Conservation (phyloP, 2,888 invertebrate genomes). For the Drosophila bunnanda region DNA sequence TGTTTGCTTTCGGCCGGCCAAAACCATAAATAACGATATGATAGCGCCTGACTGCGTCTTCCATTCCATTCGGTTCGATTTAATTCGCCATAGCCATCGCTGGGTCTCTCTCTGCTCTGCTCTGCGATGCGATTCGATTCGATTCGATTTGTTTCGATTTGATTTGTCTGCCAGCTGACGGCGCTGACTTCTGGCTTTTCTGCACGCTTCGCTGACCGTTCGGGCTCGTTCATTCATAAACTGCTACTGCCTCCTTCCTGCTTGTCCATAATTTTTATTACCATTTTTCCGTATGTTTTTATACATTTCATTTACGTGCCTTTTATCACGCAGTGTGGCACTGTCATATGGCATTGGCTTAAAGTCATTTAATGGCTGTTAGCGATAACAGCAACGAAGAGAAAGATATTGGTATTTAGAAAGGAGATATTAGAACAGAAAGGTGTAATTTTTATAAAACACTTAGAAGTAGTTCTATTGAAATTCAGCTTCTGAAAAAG, state of each 20-base stretch:
- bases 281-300: slow-evolving; percentile 14
- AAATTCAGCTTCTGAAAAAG: too few species aligned
- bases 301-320: slow-evolving; percentile 43
- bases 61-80: slow-evolving; percentile 34
- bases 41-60: slow-evolving; percentile 63
- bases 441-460: too few species aligned
- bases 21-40: slow-evolving; percentile 73
- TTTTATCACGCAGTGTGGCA: slow-evolving; percentile 51
- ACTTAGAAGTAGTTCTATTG: too few species aligned
- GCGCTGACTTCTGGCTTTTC: slow-evolving; percentile 37
- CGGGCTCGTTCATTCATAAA: slow-evolving; percentile 69
- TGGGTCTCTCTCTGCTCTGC: neutral
- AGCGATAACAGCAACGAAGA: slow-evolving; percentile 9
- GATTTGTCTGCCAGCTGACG: slow-evolving; percentile 53
- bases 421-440: neutral
- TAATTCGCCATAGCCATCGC: slow-evolving; percentile 19
- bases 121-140: slow-evolving; percentile 11
- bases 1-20: slow-evolving; percentile 44
- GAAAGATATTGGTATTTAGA: neutral
- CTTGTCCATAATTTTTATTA: slow-evolving; percentile 16
- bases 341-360: slow-evolving; percentile 45
- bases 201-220: slow-evolving; percentile 41
- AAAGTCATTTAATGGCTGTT: slow-evolving; percentile 50
- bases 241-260: slow-evolving; percentile 15
- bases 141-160: slow-evolving; percentile 43